These are phyloP conservation scores for Dolichopus griseipennis DNA, from an alignment of 2,888 invertebrate species.

Conservation along the genomic window DNA sequence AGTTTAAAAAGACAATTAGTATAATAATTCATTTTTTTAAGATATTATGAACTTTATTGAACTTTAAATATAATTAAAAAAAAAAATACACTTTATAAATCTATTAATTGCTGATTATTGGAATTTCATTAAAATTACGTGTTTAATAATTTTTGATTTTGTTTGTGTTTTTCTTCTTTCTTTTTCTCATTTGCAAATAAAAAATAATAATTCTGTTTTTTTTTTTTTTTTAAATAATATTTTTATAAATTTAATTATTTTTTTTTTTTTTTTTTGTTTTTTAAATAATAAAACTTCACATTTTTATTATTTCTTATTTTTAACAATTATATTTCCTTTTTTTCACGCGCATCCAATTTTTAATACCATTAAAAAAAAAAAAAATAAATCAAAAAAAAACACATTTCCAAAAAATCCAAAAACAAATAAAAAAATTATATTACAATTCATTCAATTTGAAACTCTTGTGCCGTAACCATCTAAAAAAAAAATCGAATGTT, in stretches of 20 bases:
- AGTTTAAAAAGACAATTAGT: too few species aligned
- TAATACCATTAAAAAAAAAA: background rate
- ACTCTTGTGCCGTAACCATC: constrained; percentile 9
- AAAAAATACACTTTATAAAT: background rate
- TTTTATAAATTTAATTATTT: background rate
- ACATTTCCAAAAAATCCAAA: constrained; percentile 8
- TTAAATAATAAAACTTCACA: too few species aligned
- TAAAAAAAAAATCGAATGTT: constrained; percentile 1
- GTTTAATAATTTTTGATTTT: background rate
- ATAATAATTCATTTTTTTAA: too few species aligned
- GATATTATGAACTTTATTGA: background rate
- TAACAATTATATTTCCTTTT: constrained; percentile 4
- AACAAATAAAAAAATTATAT: background rate
- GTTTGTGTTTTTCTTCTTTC: background rate
- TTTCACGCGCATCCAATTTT: constrained; percentile 7
- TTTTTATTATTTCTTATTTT: constrained; percentile 4
- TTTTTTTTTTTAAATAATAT: background rate
- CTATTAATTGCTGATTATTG: background rate
- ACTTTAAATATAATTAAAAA: background rate
- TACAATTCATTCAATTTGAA: background rate
- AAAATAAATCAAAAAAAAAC: background rate
- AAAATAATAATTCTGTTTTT: background rate
- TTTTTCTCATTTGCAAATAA: background rate
- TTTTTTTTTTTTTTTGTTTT: too few species aligned
- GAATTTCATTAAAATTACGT: background rate